Base-by-base conservation (phyloP, 2,888 invertebrate species). In the Opisthograptis luteolata region DNA sequence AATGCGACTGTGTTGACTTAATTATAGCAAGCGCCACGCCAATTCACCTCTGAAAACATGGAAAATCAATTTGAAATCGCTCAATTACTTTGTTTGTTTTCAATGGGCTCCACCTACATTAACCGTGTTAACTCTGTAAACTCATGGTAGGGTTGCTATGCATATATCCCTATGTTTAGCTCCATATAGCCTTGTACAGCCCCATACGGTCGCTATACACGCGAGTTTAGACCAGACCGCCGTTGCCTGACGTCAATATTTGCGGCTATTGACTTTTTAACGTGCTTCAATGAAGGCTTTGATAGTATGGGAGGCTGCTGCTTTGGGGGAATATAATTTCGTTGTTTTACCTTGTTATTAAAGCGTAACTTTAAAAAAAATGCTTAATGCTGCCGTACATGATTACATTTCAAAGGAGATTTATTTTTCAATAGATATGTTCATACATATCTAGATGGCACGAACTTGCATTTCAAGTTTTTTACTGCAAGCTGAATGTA, bases 121-220 rank as follows among this genome's bases (percentile, higher is more conserved):
- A 25, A 49, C 42, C 52, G 13, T 48, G 42, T 48, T 31, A 48
- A 40, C 41, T 41, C 24, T 39, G 19, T 35, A 36, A 41, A 51
- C 51, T 17, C 40, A 41, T 45, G 27, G 40, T 45, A 41, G 40
- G 30, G 45, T 35, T 30, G 10, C 31, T 24, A 36, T 31, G 28
- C 30, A 25, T 31, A 39, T 43, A 43, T 8, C 12, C 10, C n/a
- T 9, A 19, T 34, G 9, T 14, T n/a, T n/a, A 71, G 68, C 76
- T 15, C 9, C 15, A 12, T 35, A 30, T 14, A 28, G 79, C 76
- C 24, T 2, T 77, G 76, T 70, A 74, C 60, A 62, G 62, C 62
- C 68, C 70, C 75, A 80, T 83, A 81, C 78, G 79, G 69, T 60
- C 59, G 59, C 68, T 74, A 81, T 82, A 84, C 79, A 83, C 55